A percentile compares a stretch with the other conserved stretches of the same genome.
Conservation (phyloP, 2,888 invertebrate species). For the Odiellus spinosus region DNA sequence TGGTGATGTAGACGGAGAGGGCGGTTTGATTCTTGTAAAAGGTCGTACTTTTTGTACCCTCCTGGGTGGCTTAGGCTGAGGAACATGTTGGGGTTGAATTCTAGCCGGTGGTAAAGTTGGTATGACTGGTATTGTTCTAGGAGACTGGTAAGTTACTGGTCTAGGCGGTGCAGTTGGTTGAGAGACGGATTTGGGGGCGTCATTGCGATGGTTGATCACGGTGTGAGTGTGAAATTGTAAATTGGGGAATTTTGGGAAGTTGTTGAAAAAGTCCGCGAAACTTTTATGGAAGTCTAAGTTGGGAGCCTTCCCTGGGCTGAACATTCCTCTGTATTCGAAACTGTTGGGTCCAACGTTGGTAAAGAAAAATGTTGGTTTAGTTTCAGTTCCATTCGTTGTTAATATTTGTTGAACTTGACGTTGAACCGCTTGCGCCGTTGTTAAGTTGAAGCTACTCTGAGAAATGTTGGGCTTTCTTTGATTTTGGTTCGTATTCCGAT, state of each 20-base stretch:
- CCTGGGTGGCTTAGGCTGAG: not conserved
- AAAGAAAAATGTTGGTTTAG: conserved; percentile 15
- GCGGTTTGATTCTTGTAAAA: too few species aligned
- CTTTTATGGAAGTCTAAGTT: not conserved
- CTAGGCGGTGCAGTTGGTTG: not conserved
- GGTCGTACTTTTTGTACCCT: too few species aligned
- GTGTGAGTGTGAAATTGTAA: not conserved
- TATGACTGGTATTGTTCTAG: not conserved
- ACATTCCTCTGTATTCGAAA: conserved; percentile 18
- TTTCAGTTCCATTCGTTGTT: not conserved
- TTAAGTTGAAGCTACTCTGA: not conserved
- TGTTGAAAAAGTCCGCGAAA: not conserved
- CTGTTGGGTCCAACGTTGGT: conserved; percentile 18
- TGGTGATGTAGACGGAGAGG: too few species aligned
- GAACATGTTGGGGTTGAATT: not conserved
- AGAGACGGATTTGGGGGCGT: too few species aligned
- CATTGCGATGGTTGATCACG: too few species aligned
- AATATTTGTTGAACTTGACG: not conserved
- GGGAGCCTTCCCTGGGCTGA: conserved; percentile 9
- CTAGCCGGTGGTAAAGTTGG: not conserved
- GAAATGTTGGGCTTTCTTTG: too few species aligned
- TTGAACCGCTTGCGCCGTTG: not conserved
- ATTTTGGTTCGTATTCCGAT: too few species aligned
- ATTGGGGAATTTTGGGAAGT: conserved; percentile 5
- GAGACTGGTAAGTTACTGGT: not conserved